phyloP scores from a whole-genome alignment of 1,140 invertebrate species.

The Zaprionus nigranus region DNA sequence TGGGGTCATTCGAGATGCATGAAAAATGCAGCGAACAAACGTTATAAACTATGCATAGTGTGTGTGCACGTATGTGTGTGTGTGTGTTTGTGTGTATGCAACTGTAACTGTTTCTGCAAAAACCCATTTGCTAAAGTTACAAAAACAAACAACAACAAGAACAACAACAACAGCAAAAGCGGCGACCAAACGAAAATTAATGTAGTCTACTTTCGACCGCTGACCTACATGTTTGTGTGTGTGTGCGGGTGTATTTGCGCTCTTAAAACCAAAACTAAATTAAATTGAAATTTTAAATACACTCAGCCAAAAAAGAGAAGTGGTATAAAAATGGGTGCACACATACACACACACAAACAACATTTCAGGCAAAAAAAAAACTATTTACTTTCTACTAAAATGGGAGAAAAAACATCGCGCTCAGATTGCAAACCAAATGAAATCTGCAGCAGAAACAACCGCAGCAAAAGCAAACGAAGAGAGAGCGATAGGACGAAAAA shows the following conservation, averaged over 20 bases:
- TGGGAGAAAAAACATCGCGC: slow-evolving; percentile 24
- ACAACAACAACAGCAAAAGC: background rate
- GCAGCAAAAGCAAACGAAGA: slow-evolving; percentile 46
- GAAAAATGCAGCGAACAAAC: slow-evolving; percentile 68
- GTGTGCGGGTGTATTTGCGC: slow-evolving; percentile 32
- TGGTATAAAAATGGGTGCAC: slow-evolving; percentile 63
- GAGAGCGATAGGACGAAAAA: slow-evolving; percentile 20
- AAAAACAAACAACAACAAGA: slow-evolving; percentile 39
- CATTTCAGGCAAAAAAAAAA: slow-evolving; percentile 59
- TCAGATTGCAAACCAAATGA: slow-evolving; percentile 72
- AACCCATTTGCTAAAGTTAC: slow-evolving; percentile 73
- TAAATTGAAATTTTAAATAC: slow-evolving; percentile 83
- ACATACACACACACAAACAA: slow-evolving; percentile 46
- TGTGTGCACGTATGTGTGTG: background rate
- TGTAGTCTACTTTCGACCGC: slow-evolving; percentile 75
- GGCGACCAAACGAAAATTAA: slow-evolving; percentile 75
- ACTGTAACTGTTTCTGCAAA: slow-evolving; percentile 41
- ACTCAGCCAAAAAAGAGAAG: slow-evolving; percentile 53
- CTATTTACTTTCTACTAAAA: slow-evolving; percentile 69
- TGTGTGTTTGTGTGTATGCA: slow-evolving; percentile 10
- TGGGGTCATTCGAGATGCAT: slow-evolving; percentile 41
- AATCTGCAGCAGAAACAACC: slow-evolving; percentile 76
- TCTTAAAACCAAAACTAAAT: slow-evolving; percentile 82
- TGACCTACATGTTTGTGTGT: slow-evolving; percentile 63
- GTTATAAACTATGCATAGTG: slow-evolving; percentile 58